phyloP scores from a whole-genome alignment of 2,797 vertebrate genomes.

The Sphaeramia orbicularis region DNA sequence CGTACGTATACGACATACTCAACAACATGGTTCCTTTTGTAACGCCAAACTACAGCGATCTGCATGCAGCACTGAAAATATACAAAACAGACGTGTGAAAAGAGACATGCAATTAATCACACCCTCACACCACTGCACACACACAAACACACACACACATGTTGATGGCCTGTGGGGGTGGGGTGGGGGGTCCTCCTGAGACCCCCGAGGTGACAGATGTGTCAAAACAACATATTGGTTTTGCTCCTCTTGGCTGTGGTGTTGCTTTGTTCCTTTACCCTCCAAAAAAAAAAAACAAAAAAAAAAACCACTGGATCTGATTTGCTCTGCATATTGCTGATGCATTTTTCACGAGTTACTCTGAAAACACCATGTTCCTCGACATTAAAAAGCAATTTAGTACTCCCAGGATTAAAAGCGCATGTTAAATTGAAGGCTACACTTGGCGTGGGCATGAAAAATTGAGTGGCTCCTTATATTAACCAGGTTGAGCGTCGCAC shows the following conservation, averaged over 20 bases:
- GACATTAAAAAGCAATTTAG: conserved; percentile 97
- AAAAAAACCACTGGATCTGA: conserved; percentile 56
- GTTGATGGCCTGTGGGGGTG: conserved; percentile 42
- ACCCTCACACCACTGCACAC: conserved; percentile 21
- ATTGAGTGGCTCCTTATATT: conserved; percentile 96
- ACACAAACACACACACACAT: conserved; percentile 53
- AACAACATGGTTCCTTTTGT: conserved; percentile 2
- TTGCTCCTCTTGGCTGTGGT: conserved; percentile 62
- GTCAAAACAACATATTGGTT: conserved; percentile 84
- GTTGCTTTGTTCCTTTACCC: conserved; percentile 78
- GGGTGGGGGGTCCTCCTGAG: conserved; percentile 59
- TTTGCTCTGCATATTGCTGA: conserved; percentile 73
- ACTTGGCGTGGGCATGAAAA: conserved; percentile 96
- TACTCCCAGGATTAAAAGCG: conserved; percentile 96
- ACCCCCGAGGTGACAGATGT: conserved; percentile 73
- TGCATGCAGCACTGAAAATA: conserved; percentile 35
- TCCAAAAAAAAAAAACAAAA: conserved; percentile 21
- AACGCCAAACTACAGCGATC: conserved; percentile 13
- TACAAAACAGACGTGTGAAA: conserved; percentile 29
- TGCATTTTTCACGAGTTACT: conserved; percentile 93
- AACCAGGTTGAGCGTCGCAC: conserved; percentile 81
- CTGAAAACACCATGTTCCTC: conserved; percentile 92
- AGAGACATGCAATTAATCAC: conserved; percentile 63
- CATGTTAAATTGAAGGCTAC: conserved; percentile 99
- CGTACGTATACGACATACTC: conserved; percentile 7